Conservation (phyloP, 2,797 vertebrate genomes). For the Rhinogobio ventralis region DNA sequence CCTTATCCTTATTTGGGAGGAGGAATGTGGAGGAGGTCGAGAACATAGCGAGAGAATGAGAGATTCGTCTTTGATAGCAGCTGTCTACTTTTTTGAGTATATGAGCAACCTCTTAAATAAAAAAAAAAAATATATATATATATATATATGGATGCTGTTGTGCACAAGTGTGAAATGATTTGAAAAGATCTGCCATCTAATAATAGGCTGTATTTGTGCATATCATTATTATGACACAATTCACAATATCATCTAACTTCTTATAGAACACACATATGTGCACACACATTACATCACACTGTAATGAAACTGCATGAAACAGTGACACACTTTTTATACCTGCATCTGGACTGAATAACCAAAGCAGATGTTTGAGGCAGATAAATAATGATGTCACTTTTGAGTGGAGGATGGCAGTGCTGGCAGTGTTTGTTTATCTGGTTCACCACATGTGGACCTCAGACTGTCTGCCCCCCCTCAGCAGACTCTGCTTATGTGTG, state of each 20-base stretch:
- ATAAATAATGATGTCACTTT: slow-evolving; percentile 71
- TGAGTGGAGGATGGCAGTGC: slow-evolving; percentile 54
- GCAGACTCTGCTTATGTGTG: slow-evolving; percentile 8
- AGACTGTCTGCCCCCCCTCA: slow-evolving; percentile 30
- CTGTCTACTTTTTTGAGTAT: slow-evolving; percentile 21
- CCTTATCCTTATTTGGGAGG: slow-evolving; percentile 81
- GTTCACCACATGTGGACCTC: slow-evolving; percentile 45
- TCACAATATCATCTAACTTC: background rate
- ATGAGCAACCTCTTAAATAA: background rate
- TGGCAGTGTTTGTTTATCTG: slow-evolving; percentile 62
- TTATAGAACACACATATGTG: slow-evolving; percentile 8
- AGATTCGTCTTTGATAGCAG: background rate
- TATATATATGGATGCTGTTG: background rate
- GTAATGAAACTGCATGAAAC: slow-evolving; percentile 46
- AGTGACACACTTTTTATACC: slow-evolving; percentile 60
- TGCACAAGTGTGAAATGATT: background rate
- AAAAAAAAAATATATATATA: background rate
- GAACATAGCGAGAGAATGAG: slow-evolving; percentile 49
- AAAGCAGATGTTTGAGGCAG: slow-evolving; percentile 71
- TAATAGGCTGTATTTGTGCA: background rate
- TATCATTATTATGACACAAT: background rate
- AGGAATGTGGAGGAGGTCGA: slow-evolving; percentile 73
- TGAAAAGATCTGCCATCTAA: background rate
- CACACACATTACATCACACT: slow-evolving; percentile 16
- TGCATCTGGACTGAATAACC: slow-evolving; percentile 67